Evolutionary conservation across 2,888 invertebrate species (phyloP), one percentile per base, ranked within the genome.

Genomic region (Diplazon laetatorius): DNA sequence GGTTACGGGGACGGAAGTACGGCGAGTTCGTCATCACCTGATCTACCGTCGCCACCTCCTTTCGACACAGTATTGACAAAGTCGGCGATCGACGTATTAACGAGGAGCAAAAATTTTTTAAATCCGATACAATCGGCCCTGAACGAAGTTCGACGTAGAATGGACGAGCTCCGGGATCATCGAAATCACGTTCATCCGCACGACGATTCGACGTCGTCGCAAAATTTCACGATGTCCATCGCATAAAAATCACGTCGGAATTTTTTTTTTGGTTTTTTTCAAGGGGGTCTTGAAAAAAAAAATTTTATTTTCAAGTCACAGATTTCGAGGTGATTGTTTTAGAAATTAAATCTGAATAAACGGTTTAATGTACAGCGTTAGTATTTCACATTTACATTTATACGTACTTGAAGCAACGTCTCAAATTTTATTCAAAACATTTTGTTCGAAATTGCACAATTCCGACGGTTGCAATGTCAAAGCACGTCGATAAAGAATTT

Each of bases 1-100:
- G 89, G 89, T 20, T 89, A 89, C 71, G 89, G 83, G 0, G 89
- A 89, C 39, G 83, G 81, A 52, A 84, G 85, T 50, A 84, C 78
- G n/a, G 73, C 76, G 22, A 78, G 78, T 39, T 74, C 77, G 1
- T 46, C 82, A 35, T 78, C 79, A 2, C 62, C 79, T 18, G 85
- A 85, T 74, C 71, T 88, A 39, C 85, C 86, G n/a, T 86, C 86
- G 9, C 84, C 88, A 4, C 65, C 71, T 57, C 81, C 84, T 9
- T 60, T 87, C 39, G 82, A 85, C 82, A 76, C 87, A 60, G 75
- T 78, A 82, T 83, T 88, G 68, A 75, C 87, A 14, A 79, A 78
- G 10, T 80, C 84, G 42, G 85, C 85, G 16, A 60, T 80, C 8
- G 80, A 83, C 14, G 73, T 88, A 39, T 63, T 89, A 18, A 69